Evolutionary conservation across 2,888 invertebrate genomes (phyloP).

Genomic region (Cactoblastis cactorum): DNA sequence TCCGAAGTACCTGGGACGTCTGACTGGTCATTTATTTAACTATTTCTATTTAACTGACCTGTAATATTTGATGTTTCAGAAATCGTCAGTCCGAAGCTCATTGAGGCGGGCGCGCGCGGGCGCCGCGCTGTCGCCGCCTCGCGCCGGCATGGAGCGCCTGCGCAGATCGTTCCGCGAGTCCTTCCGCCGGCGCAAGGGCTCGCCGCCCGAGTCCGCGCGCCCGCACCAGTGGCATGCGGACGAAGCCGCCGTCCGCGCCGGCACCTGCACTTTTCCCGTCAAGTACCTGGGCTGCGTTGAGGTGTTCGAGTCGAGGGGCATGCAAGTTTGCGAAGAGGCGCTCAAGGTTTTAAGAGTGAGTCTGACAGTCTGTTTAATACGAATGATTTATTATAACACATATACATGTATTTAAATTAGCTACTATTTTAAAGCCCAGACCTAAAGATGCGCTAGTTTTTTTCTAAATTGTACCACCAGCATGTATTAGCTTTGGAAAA

Average conservation of each 20-base stretch:
- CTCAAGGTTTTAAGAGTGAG: conserved; percentile 96
- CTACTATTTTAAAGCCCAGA: too few species aligned
- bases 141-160: conserved; percentile 89
- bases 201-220: conserved; percentile 93
- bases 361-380: too few species aligned
- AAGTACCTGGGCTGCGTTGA: conserved; percentile 99
- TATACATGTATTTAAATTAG: too few species aligned
- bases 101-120: conserved; percentile 70
- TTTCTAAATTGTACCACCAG: too few species aligned
- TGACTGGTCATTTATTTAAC: too few species aligned
- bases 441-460: too few species aligned
- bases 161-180: conserved; percentile 95
- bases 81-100: conserved; percentile 72
- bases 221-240: conserved; percentile 99
- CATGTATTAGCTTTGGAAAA: too few species aligned
- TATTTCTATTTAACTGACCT: too few species aligned
- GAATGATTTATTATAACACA: too few species aligned
- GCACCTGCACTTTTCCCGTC: conserved; percentile 98
- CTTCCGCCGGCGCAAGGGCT: conserved; percentile 93
- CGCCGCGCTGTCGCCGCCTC: conserved; percentile 71
- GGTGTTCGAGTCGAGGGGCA: conserved; percentile 99
- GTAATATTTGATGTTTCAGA: conserved; percentile 48
- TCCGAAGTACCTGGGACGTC: too few species aligned
- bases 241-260: conserved; percentile 96
- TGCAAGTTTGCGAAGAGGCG: conserved; percentile 99